Base-by-base conservation (phyloP, 1,140 invertebrate genomes). In the Macrobrachium rosenbergii region DNA sequence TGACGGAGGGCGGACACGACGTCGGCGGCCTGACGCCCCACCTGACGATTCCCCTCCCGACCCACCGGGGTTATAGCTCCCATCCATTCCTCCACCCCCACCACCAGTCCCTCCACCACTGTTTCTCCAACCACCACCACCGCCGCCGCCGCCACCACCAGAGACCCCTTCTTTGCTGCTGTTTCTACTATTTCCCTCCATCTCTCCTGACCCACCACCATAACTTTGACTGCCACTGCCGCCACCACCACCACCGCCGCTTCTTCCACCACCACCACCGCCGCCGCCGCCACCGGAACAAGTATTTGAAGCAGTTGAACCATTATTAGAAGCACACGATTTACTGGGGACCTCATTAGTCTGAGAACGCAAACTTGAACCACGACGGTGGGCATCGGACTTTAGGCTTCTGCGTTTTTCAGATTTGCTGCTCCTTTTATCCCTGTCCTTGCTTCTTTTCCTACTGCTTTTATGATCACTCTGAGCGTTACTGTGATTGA, bases 1-100 rank as follows among this genome's bases (percentile, higher is more conserved):
- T 5, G 84, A 73, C 16, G 84, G 84, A 10, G 84, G 84, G 6
- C 84, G 84, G 14, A 78, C 7, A 21, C 84, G 64, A 5, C 84
- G 84, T 58, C 84, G 76, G 52, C 84, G 78, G 12, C 67, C 23
- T 16, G 67, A 76, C 45, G 82, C 43, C 19, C 76, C 73, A 14
- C 64, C 37, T 60, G 43, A 19, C 8, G 72, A 63, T 19, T 63
- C 75, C 17, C 23, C 62, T 2, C 73, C 75, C 23, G 37, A 67
- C 6, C 23, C 60, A 43, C 62, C 62, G 17, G 12, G 21, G 2
- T 28, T 17, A 63, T 19, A 63, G 10, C 14, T 2, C 43, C 60
- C n/a, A n/a, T 43, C 37, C 19, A 23, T 37, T 19, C 79, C 60
- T 10, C 79, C 62, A 17, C 63, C 79, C 17, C 28, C 62, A 28